phyloP scores from a whole-genome alignment of 2,888 invertebrate genomes.

The Antheraea assamensis region DNA sequence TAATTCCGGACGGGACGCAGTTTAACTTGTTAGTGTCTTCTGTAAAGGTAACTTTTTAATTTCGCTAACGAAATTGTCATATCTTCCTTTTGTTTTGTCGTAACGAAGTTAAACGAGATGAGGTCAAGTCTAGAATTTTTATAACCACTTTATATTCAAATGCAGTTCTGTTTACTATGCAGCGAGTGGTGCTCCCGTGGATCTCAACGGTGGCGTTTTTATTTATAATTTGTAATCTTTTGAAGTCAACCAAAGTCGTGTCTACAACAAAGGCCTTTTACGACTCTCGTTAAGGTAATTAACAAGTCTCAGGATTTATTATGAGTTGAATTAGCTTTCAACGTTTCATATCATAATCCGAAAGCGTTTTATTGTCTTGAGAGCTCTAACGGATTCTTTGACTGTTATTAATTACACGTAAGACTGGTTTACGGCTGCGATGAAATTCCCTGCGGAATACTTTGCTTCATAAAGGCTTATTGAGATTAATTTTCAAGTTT shows the following conservation, averaged over 20 bases:
- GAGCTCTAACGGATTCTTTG: constrained; percentile 44
- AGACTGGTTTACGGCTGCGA: constrained; percentile 54
- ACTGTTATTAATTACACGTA: constrained; percentile 69
- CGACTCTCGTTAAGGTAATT: constrained; percentile 65
- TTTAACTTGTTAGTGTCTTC: constrained; percentile 70
- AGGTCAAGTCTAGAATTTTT: constrained; percentile 61
- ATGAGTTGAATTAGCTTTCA: constrained; percentile 73
- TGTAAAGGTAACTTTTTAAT: constrained; percentile 76
- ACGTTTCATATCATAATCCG: constrained; percentile 74
- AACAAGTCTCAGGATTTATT: constrained; percentile 74
- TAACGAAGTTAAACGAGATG: constrained; percentile 58
- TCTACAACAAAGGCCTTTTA: constrained; percentile 66
- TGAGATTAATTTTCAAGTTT: constrained; percentile 47
- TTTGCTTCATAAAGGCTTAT: constrained; percentile 53
- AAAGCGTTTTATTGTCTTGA: constrained; percentile 69
- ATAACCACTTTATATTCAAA: constrained; percentile 47
- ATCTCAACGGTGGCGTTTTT: constrained; percentile 42
- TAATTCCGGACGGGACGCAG: constrained; percentile 57
- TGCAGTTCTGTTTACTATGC: constrained; percentile 52
- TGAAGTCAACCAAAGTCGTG: constrained; percentile 56
- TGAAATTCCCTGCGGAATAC: constrained; percentile 44
- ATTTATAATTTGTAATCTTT: constrained; percentile 53
- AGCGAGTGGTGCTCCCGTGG: constrained; percentile 26
- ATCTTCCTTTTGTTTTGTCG: constrained; percentile 66
- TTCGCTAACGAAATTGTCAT: constrained; percentile 70